Evolutionary conservation across 2,113 vertebrate species (phyloP).

Genomic region (Cariama cristata): DNA sequence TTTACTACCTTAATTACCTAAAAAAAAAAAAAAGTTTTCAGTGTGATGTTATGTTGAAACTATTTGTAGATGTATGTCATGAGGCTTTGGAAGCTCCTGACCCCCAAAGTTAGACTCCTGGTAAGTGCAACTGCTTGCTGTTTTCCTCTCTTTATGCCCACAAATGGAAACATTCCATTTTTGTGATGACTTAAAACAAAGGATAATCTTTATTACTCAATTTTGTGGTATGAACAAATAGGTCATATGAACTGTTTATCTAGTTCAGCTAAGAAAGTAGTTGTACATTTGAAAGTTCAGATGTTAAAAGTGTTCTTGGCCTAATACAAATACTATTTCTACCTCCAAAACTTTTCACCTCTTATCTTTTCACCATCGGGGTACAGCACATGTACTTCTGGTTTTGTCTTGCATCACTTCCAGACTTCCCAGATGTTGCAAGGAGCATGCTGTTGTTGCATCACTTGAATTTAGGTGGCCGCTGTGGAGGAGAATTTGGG

Average conservation of each 20-base stretch:
- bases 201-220: not conserved
- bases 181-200: not conserved
- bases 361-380: not conserved
- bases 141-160: not conserved
- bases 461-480: not conserved
- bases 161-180: not conserved
- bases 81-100: not conserved
- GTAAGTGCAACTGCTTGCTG: not conserved
- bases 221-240: conserved; percentile 7
- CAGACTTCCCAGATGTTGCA: not conserved
- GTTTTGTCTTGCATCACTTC: not conserved
- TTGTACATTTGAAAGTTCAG: not conserved
- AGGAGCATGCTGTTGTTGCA: not conserved
- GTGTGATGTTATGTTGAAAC: not conserved
- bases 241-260: not conserved
- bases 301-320: not conserved
- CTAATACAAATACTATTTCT: not conserved
- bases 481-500: not conserved
- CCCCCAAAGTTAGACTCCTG: not conserved
- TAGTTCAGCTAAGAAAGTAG: not conserved
- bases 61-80: not conserved
- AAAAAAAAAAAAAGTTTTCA: not conserved
- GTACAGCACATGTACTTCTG: not conserved
- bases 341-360: not conserved
- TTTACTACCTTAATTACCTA: not conserved